Conservation (phyloP, 2,797 vertebrate genomes). For the Bufotes viridis region DNA sequence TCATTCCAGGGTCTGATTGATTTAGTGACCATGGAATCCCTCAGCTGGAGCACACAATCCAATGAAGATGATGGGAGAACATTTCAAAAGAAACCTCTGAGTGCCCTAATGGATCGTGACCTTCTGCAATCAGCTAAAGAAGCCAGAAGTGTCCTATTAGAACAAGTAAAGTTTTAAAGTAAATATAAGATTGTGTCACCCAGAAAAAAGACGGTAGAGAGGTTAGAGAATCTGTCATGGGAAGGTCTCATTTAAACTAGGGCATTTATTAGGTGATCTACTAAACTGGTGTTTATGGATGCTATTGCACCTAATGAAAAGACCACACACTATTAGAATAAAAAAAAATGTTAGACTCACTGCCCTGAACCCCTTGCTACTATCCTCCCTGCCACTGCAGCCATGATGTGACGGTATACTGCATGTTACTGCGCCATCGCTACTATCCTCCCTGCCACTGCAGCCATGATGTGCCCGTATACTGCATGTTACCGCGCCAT, state of each 20-base stretch:
- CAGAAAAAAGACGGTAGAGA: background rate
- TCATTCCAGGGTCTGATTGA: constrained; percentile 89
- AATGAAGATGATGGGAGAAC: constrained; percentile 79
- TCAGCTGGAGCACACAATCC: constrained; percentile 79
- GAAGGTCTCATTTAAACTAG: background rate
- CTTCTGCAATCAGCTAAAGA: constrained; percentile 80
- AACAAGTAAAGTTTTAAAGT: constrained; percentile 86
- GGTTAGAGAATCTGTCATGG: background rate
- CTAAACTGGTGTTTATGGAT: background rate
- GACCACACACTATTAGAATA: no score
- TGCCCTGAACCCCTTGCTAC: no score
- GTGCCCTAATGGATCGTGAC: constrained; percentile 73
- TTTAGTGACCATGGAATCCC: constrained; percentile 84
- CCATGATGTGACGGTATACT: no score
- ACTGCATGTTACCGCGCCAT: no score
- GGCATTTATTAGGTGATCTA: background rate
- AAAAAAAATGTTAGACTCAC: no score
- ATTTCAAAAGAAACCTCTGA: constrained; percentile 79
- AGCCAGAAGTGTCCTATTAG: constrained; percentile 87
- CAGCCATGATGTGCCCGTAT: no score
- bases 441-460: no score
- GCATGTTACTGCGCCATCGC: no score
- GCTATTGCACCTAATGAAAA: no score
- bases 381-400: no score
- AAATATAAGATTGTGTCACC: constrained; percentile 65